These are phyloP conservation scores for Pterocles orientalis DNA, from an alignment of 2,113 vertebrate species.

Conservation along the genomic window DNA sequence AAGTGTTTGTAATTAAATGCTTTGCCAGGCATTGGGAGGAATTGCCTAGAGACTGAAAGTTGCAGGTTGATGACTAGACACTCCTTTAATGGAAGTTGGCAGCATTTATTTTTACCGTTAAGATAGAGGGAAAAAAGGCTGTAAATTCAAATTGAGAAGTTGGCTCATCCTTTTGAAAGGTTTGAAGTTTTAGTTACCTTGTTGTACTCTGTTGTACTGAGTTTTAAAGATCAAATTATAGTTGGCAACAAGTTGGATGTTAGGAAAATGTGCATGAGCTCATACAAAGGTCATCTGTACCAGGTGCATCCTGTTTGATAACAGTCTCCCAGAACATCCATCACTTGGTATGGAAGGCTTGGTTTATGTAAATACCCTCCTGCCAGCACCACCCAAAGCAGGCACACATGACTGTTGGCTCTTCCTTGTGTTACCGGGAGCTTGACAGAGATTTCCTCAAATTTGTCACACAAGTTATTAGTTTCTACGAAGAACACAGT, in stretches of 20 bases:
- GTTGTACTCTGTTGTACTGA: not conserved
- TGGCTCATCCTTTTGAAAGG: not conserved
- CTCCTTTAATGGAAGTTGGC: not conserved
- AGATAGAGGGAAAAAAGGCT: not conserved
- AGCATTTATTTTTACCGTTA: not conserved
- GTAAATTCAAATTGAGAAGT: not conserved
- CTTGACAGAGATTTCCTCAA: not conserved
- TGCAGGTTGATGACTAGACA: not conserved
- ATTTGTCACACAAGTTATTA: not conserved
- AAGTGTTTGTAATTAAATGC: not conserved
- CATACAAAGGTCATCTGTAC: not conserved
- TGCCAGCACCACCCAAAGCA: not conserved
- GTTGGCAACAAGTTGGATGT: not conserved
- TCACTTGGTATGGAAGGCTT: not conserved
- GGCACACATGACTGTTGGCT: not conserved
- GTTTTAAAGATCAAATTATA: not conserved
- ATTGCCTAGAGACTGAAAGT: not conserved
- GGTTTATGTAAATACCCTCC: not conserved
- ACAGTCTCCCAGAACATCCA: not conserved
- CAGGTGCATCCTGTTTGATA: not conserved
- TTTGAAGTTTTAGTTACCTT: not conserved
- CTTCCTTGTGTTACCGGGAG: not conserved
- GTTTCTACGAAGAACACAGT: not conserved
- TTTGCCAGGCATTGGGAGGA: not conserved
- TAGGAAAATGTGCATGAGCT: not conserved